Evolutionary conservation across 37 sponge, comb jelly and placozoan species (phyloP).

Genomic region (Oscarella lobularis): DNA sequence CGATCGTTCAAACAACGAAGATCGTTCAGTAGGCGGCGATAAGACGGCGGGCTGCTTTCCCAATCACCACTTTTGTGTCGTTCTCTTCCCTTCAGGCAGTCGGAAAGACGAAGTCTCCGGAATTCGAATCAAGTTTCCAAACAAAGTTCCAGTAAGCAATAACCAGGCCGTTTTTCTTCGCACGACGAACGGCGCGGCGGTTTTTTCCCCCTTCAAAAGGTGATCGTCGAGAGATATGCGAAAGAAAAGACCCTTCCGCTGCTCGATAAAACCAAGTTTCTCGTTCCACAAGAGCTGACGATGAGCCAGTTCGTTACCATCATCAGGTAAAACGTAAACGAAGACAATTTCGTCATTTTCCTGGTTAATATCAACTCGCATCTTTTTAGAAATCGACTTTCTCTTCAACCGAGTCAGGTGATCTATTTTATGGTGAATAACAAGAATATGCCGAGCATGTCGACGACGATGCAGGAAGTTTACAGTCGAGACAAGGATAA

Average conservation of each 20-base stretch:
- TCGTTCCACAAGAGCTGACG: constrained; percentile 92
- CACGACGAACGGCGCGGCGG: not conserved
- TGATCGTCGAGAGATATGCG: constrained; percentile 88
- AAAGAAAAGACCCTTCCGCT: constrained; percentile 82
- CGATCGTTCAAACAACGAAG: constrained; percentile 31
- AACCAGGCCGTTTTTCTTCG: not conserved
- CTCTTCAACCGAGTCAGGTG: constrained; percentile 77
- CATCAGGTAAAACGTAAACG: no score
- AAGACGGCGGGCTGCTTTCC: not conserved
- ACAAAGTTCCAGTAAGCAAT: constrained; percentile 97
- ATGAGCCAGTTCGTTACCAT: constrained; percentile 88
- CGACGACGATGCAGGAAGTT: constrained; percentile 81
- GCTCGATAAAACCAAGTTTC: constrained; percentile 90
- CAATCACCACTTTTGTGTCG: not conserved
- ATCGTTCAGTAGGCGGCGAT: constrained; percentile 17
- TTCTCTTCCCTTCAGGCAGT: constrained; percentile 54
- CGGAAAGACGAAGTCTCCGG: constrained; percentile 85
- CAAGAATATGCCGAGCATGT: constrained; percentile 89
- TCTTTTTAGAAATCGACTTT: constrained; percentile 76
- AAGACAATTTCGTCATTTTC: no score
- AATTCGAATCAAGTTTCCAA: constrained; percentile 92
- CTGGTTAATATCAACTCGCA: not conserved
- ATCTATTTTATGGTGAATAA: constrained; percentile 97
- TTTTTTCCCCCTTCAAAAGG: constrained; percentile 28
- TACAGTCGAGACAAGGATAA: constrained; percentile 85